phyloP scores from a whole-genome alignment of 2,888 invertebrate species.

The Pandemis corylana region DNA sequence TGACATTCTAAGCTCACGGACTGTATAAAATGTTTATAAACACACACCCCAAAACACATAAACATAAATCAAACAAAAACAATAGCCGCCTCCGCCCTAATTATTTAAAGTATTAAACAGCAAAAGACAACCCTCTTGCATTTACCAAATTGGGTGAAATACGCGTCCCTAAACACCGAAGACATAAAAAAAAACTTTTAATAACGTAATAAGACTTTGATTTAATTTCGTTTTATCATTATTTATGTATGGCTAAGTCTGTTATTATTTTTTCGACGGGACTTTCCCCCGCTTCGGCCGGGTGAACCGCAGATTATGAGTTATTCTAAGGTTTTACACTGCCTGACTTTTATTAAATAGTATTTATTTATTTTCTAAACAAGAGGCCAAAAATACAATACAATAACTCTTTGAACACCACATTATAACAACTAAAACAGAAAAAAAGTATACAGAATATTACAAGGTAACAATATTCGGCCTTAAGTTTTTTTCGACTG shows the following conservation, averaged over 20 bases:
- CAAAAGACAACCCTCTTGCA: slow-evolving; percentile 70
- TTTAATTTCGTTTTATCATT: slow-evolving; percentile 85
- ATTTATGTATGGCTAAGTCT: slow-evolving; percentile 82
- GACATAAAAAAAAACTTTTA: slow-evolving; percentile 84
- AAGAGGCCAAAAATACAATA: too few species aligned
- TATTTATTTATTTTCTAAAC: too few species aligned
- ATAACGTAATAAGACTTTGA: slow-evolving; percentile 84
- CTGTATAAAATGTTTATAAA: background rate
- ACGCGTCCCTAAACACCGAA: slow-evolving; percentile 77
- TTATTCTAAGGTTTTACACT: background rate
- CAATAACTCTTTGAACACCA: too few species aligned
- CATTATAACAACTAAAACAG: too few species aligned
- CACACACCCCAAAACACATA: slow-evolving; percentile 7
- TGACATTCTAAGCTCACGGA: too few species aligned
- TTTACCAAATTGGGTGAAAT: slow-evolving; percentile 83
- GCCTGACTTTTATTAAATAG: too few species aligned
- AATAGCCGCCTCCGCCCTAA: slow-evolving; percentile 61
- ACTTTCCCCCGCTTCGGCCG: background rate
- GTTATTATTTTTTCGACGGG: slow-evolving; percentile 72
- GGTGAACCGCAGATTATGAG: background rate
- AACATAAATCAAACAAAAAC: slow-evolving; percentile 46
- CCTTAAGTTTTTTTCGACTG: too few species aligned
- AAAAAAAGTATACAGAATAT: too few species aligned
- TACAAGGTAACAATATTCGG: too few species aligned
- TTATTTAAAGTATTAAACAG: slow-evolving; percentile 67